Percentiles rank a stretch among this genome's conserved stretches.
These are phyloP conservation scores for Aphelinus certus DNA, from an alignment of 1,140 invertebrate species.

Conservation along the genomic window DNA sequence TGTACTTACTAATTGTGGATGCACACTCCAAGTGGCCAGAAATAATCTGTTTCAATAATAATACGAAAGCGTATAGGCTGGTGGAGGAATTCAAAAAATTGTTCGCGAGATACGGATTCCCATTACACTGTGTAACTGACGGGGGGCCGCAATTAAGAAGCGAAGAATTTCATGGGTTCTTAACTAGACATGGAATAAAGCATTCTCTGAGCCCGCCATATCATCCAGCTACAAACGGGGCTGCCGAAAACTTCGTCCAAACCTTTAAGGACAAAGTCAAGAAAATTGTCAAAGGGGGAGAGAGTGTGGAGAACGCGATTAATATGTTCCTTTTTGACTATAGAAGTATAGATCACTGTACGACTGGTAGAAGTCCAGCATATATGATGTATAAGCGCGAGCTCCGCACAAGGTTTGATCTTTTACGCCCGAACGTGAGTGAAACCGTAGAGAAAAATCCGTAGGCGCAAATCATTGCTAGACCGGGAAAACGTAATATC, in stretches of 20 bases:
- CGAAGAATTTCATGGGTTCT: conserved; percentile 47
- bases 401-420: conserved; percentile 30
- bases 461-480: neutral
- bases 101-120: conserved; percentile 40
- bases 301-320: conserved; percentile 26
- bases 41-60: conserved; percentile 13
- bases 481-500: neutral
- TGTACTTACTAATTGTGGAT: conserved; percentile 49
- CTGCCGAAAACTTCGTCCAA: conserved; percentile 51
- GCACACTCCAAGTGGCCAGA: conserved; percentile 51
- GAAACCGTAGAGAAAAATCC: neutral
- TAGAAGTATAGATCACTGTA: conserved; percentile 25
- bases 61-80: conserved; percentile 23
- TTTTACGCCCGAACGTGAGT: neutral
- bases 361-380: conserved; percentile 24
- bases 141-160: conserved; percentile 44
- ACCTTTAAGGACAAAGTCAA: conserved; percentile 52
- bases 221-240: conserved; percentile 54
- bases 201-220: conserved; percentile 50
- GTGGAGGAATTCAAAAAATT: conserved; percentile 35
- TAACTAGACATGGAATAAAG: conserved; percentile 46
- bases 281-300: conserved; percentile 42
- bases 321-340: conserved; percentile 32
- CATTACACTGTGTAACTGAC: conserved; percentile 30
- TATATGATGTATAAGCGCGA: conserved; percentile 30